Base-by-base conservation (phyloP, 1,140 invertebrate genomes). In the Hetaerina americana region DNA sequence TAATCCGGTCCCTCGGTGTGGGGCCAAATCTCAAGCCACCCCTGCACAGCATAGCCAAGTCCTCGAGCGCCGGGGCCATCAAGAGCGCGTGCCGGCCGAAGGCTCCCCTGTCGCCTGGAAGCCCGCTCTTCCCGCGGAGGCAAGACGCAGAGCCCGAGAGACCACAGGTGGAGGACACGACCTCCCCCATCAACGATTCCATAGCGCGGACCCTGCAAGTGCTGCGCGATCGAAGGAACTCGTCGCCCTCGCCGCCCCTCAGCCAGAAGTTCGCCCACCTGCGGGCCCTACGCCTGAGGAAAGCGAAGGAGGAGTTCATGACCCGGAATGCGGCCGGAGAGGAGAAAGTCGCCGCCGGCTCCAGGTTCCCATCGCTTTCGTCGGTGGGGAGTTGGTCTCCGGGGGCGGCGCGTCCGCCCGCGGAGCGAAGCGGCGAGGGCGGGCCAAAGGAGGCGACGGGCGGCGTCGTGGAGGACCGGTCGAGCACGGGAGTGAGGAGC, bases 401-500 rank as follows among this genome's bases (percentile, higher is more conserved):
- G 2, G 10, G 2, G 22, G 22, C 10, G 22, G 10, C 40, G 15
- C 27, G 49, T 5, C 10, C 5, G 5, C 26, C 10, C 73, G 27
- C 66, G 69, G 26, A 40, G 15, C 10, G 69, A 72, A 73, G 70
- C 57, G 73, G 26, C 72, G 71, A 8, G 68, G 89, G 73, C 85
- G 85, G 72, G 89, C 89, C 75, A 75, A 89, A 24, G 77, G 78
- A 8, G 69, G 72, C 10, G 72, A 72, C 12, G 29, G 71, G 26
- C 15, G 71, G 10, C 18, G 25, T 24, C 27, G 40, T 15, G 22
- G 66, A 22, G 66, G 12, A 26, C 66, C 31, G 73, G 18, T 57
- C n/a, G 40, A 71, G 71, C 70, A 70, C 71, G 71, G 76, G 78
- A 6, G 72, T 75, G 26, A 78, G 76, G 72, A 80, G 78, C 74